These are phyloP conservation scores for Dermochelys coriacea DNA, from an alignment of 2,797 vertebrate genomes.

Conservation along the genomic window DNA sequence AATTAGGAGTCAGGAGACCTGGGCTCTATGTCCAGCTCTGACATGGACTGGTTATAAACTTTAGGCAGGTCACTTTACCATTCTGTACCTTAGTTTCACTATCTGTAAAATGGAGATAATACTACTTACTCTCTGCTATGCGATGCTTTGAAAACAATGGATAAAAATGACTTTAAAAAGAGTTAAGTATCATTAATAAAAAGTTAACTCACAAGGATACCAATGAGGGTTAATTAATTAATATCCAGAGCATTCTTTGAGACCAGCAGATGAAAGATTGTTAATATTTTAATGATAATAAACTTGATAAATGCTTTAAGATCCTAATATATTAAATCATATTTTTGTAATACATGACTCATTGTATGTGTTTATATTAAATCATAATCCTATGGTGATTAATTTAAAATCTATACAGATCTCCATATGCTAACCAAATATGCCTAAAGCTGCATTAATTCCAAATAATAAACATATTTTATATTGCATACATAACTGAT, in stretches of 20 bases:
- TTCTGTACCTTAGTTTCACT: background rate
- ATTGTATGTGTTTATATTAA: background rate
- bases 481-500: background rate
- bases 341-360: background rate
- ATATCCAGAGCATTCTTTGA: background rate
- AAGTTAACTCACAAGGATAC: conserved; percentile 12
- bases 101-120: background rate
- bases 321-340: background rate
- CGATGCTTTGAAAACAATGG: background rate
- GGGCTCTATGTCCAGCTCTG: background rate
- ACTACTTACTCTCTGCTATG: background rate
- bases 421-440: background rate
- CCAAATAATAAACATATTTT: background rate
- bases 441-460: background rate
- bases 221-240: background rate
- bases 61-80: background rate
- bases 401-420: background rate
- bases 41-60: background rate
- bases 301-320: background rate
- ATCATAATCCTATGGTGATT: background rate
- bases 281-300: conserved; percentile 11
- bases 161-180: background rate
- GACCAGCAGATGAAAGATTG: background rate
- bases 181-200: conserved; percentile 2
- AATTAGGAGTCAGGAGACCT: background rate